phyloP scores from a whole-genome alignment of 2,888 invertebrate species.

The Syritta pipiens region DNA sequence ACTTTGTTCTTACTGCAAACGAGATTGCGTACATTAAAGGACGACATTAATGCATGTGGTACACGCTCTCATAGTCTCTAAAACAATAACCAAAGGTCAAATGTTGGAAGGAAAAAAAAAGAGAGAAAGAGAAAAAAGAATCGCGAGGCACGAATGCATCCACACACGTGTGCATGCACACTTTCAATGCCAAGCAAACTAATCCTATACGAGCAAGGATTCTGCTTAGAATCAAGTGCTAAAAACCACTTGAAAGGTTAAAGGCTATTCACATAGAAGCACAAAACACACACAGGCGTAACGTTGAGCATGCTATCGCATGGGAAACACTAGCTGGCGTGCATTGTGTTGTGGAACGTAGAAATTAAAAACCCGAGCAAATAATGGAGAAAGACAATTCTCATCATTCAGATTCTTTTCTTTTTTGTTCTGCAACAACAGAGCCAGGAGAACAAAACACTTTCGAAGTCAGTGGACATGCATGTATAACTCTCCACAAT shows the following conservation, averaged over 20 bases:
- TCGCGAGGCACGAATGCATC: slow-evolving; percentile 32
- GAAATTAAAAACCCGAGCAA: slow-evolving; percentile 56
- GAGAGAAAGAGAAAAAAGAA: too few species aligned
- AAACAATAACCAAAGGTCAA: slow-evolving; percentile 60
- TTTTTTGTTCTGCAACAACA: slow-evolving; percentile 33
- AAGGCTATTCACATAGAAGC: slow-evolving; percentile 42
- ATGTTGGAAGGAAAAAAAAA: slow-evolving; percentile 16
- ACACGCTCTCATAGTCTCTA: slow-evolving; percentile 23
- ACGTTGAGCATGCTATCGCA: slow-evolving; percentile 2
- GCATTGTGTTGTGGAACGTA: slow-evolving; percentile 20
- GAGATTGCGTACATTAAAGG: slow-evolving; percentile 32
- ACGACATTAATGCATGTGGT: slow-evolving; percentile 40
- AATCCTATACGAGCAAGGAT: slow-evolving; percentile 40
- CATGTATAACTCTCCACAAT: slow-evolving; percentile 29
- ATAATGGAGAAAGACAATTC: slow-evolving; percentile 44
- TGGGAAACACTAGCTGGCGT: not conserved
- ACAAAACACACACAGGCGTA: not conserved
- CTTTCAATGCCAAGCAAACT: slow-evolving; percentile 58
- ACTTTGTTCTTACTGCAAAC: slow-evolving; percentile 41
- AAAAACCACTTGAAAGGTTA: slow-evolving; percentile 60
- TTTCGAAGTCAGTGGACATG: slow-evolving; percentile 30
- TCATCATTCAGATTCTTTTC: slow-evolving; percentile 41
- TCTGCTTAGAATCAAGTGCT: slow-evolving; percentile 48
- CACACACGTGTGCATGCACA: slow-evolving; percentile 31
- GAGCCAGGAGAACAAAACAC: slow-evolving; percentile 6